Evolutionary conservation across 2,888 invertebrate genomes (phyloP), one percentile per base, ranked within the genome.

Genomic region (Ethmia dodecea): DNA sequence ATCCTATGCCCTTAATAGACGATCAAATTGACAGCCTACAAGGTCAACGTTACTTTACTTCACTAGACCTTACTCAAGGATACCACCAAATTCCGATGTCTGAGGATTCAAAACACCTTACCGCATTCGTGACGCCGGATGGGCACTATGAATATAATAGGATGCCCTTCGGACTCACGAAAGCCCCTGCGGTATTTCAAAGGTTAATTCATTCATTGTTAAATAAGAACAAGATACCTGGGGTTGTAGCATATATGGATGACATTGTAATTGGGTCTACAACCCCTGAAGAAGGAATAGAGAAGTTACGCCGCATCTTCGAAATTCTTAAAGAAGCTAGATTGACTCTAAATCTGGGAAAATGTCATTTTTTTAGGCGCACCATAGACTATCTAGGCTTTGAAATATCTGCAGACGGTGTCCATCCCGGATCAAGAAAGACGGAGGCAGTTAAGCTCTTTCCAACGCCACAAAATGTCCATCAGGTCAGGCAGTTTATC

Each of bases 1-100:
- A 28, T n/a, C 36, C 35, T 2, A 28, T 59, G 13, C 61, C 59
- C 0, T 10, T 51, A 1, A 40, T 49, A 25, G 27, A n/a, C n/a
- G n/a, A n/a, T n/a, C n/a, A n/a, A n/a, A n/a, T n/a, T n/a, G n/a
- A n/a, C n/a, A n/a, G n/a, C 4, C 18, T 45, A 42, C 13, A 37
- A 37, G 37, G 37, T 3, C 33, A 31, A 6, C 5, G 1, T 3
- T 36, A 16, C 6, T 40, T 33, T 25, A 40, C 27, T 2, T 37
- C 25, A 1, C 11, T 42, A 1, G 37, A n/a, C n/a, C n/a, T n/a
- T n/a, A n/a, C n/a, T n/a, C n/a, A n/a, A n/a, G n/a, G n/a, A n/a
- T n/a, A n/a, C n/a, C n/a, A n/a, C n/a, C n/a, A n/a, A n/a, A n/a
- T n/a, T n/a, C n/a, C n/a, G n/a, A n/a, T n/a, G n/a, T 3, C 26